Evolutionary conservation across 2,113 vertebrate species (phyloP), one percentile per base, ranked within the genome.

Genomic region (Takifugu flavidus): DNA sequence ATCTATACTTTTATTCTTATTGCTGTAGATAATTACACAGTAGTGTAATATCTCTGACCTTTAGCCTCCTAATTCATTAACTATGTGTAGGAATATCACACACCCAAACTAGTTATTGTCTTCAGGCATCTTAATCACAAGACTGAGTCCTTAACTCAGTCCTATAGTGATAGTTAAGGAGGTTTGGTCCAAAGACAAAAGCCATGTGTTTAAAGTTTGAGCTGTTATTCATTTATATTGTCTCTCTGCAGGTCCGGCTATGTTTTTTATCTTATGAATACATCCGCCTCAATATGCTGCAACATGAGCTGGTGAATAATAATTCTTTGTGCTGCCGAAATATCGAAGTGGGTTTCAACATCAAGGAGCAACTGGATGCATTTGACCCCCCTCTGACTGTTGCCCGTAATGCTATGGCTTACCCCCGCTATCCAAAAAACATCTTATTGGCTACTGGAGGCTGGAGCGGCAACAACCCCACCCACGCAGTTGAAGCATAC

Each of bases 381-480:
- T 20, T 20, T 5, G 7, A 5, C 0, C 8, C 8, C 13, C 0
- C 4, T 2, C 0, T 8, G 1, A 0, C 2, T 4, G 7, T 13
- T 3, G 11, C 56, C 25, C 6, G 2, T 4, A 56, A 55, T 31
- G 7, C 3, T 7, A 0, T 63, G 0, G 20, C 12, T 7, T 65
- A 70, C 2, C 77, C 77, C 20, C 79, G 84, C 44, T 55, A 82
- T 6, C 84, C 82, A 6, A 13, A 13, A 1, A n/a, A 42, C 20
- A 0, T 86, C 50, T 29, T 84, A 1, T 39, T 86, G 50, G 79
- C 78, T 3, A 57, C 67, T 0, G 84, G 82, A 3, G 77, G 82
- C 31, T 78, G 68, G 75, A 70, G 49, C 0, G 46, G 0, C 0
- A 12, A 2, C 0, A 1, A 55, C n/a, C 56, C 64, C 2, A 74